A percentile compares a stretch with the other conserved stretches of the same genome.
Evolutionary conservation across 1,140 invertebrate genomes (phyloP).

Genomic region (Schmidtea mediterranea): DNA sequence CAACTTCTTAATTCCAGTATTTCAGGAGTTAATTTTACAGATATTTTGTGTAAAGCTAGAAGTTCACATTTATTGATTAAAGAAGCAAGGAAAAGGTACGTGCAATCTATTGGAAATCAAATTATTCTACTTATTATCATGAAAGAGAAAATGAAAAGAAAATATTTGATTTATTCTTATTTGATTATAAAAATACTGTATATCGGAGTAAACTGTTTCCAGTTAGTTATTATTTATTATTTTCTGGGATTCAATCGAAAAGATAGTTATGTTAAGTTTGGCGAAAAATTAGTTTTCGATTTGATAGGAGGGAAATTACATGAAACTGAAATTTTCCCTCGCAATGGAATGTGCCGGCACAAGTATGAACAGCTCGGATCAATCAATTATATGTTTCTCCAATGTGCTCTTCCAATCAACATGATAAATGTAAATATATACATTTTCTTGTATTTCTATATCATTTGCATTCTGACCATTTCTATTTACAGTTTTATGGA

Average conservation of each 20-base stretch:
- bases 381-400: background rate
- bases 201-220: background rate
- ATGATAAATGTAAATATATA: slow-evolving; percentile 1
- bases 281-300: background rate
- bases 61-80: no score
- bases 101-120: no score
- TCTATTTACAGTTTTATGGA: no score
- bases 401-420: background rate
- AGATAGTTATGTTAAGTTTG: background rate
- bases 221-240: background rate
- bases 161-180: background rate
- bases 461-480: no score
- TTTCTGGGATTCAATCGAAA: background rate
- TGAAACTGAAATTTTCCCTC: background rate
- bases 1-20: background rate
- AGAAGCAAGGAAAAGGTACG: no score
- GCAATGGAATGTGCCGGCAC: background rate
- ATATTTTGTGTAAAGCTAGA: background rate
- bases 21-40: background rate
- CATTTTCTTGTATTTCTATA: background rate
- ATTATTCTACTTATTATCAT: no score
- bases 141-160: background rate
- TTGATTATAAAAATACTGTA: background rate
- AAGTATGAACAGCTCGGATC: no score
- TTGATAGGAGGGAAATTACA: background rate